These are phyloP conservation scores for Dasyprocta punctata DNA, from an alignment of 2,113 vertebrate genomes.

Conservation along the genomic window DNA sequence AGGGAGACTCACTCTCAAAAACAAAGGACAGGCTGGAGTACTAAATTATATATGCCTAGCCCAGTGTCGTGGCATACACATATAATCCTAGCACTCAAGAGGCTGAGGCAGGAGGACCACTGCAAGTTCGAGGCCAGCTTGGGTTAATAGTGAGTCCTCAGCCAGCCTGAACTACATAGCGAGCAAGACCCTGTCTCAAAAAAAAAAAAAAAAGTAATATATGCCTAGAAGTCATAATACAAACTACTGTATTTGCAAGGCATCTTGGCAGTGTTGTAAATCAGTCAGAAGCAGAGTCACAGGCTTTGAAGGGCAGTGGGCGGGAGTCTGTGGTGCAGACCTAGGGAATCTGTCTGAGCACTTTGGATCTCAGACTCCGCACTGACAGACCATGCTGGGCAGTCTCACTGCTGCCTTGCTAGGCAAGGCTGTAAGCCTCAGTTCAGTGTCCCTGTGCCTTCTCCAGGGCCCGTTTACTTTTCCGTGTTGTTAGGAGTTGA, in stretches of 20 bases:
- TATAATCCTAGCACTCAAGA: too few species aligned
- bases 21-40: background rate
- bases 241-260: background rate
- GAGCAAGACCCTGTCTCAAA: background rate
- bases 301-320: background rate
- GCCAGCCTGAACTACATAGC: background rate
- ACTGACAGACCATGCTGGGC: background rate
- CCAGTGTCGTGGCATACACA: too few species aligned
- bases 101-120: too few species aligned
- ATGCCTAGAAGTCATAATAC: background rate
- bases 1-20: too few species aligned
- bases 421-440: background rate
- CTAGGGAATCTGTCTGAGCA: background rate
- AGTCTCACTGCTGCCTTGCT: background rate
- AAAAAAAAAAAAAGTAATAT: background rate
- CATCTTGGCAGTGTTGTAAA: background rate
- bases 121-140: background rate
- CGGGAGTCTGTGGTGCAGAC: background rate
- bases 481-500: background rate
- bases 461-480: background rate
- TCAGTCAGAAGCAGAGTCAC: background rate
- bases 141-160: too few species aligned
- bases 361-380: background rate
- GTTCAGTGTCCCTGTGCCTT: background rate
- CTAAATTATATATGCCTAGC: background rate